A percentile compares a stretch with the other conserved stretches of the same genome.
Evolutionary conservation across 2,888 invertebrate species (phyloP).

Genomic region (Xestia rhomboidea): DNA sequence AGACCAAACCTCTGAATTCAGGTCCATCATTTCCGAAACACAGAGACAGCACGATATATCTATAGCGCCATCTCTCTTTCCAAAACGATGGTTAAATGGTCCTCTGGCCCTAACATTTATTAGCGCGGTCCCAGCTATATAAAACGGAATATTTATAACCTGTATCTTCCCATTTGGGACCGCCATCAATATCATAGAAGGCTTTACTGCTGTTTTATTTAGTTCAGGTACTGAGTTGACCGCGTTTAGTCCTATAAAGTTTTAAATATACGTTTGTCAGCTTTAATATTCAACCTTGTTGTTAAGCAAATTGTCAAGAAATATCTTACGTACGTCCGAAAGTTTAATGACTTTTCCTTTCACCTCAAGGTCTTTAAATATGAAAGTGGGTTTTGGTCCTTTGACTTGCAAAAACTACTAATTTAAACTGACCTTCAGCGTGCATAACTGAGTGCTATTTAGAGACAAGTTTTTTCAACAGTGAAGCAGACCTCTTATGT

Average conservation of each 20-base stretch:
- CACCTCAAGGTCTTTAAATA: slow-evolving; percentile 4
- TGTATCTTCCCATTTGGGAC: slow-evolving; percentile 36
- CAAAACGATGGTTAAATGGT: slow-evolving; percentile 26
- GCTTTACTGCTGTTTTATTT: slow-evolving; percentile 45
- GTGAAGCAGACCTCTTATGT: neutral
- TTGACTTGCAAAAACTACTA: slow-evolving; percentile 3
- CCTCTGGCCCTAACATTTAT: slow-evolving; percentile 20
- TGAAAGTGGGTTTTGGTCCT: slow-evolving; percentile 2
- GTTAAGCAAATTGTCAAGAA: neutral
- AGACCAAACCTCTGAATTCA: neutral
- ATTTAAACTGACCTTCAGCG: slow-evolving; percentile 5
- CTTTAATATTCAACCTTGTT: slow-evolving; percentile 1
- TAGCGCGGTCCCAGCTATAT: slow-evolving; percentile 10
- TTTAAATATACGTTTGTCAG: slow-evolving; percentile 11
- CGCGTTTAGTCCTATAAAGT: slow-evolving; percentile 20
- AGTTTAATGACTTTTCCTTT: neutral
- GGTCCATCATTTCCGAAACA: slow-evolving; percentile 2
- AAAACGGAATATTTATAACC: slow-evolving; percentile 53
- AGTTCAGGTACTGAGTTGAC: slow-evolving; percentile 26
- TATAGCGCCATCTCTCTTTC: slow-evolving; percentile 20
- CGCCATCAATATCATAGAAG: slow-evolving; percentile 40
- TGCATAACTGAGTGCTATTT: neutral
- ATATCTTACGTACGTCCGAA: neutral
- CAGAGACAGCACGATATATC: neutral
- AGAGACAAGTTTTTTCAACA: neutral